These are phyloP conservation scores for Nesospiza acunhae DNA, from an alignment of 2,113 vertebrate species.

Conservation along the genomic window DNA sequence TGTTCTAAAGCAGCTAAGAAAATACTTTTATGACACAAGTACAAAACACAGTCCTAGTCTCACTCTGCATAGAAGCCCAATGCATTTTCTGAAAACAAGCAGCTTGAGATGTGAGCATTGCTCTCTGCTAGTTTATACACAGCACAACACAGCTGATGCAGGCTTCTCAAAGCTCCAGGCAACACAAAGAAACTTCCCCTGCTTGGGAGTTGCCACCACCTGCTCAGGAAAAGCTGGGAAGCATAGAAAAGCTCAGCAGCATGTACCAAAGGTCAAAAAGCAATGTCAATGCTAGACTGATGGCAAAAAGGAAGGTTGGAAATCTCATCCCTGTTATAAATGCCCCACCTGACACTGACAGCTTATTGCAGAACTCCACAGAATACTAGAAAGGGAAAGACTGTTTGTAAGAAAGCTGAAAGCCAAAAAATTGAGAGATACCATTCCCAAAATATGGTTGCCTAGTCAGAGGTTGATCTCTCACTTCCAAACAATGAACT, in stretches of 20 bases:
- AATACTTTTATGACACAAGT: background rate
- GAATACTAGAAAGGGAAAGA: background rate
- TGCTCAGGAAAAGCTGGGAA: background rate
- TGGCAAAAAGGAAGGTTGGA: background rate
- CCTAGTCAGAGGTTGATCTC: background rate
- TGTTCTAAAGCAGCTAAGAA: background rate
- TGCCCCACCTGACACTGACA: background rate
- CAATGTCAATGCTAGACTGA: background rate
- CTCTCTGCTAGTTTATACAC: background rate
- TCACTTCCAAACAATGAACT: background rate
- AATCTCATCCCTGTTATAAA: background rate
- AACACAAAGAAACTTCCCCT: background rate
- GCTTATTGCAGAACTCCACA: background rate
- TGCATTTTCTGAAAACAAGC: background rate
- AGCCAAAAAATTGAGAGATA: background rate
- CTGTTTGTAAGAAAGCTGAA: background rate
- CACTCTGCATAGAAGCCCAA: background rate
- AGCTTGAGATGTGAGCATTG: background rate
- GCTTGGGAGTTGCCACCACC: background rate
- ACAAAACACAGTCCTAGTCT: background rate
- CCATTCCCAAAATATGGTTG: background rate
- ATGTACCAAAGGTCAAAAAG: background rate
- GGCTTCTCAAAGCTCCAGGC: background rate
- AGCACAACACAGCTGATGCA: fast-evolving
- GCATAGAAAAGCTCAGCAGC: background rate